Conservation (phyloP, 2,888 invertebrate species). For the Mermis nigrescens region DNA sequence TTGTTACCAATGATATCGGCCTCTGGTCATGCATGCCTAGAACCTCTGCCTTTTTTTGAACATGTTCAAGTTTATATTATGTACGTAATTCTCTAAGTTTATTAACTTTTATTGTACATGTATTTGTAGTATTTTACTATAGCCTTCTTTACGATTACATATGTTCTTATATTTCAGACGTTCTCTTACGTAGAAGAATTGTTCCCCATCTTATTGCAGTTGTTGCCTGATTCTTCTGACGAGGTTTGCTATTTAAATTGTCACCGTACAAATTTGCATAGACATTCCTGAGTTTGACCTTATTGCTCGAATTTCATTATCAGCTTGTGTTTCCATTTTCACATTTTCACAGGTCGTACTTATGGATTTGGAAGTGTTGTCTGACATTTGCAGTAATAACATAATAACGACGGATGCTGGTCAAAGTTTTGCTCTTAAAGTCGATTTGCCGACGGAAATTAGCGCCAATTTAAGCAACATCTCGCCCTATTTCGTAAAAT, state of each 20-base stretch:
- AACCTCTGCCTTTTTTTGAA: no score
- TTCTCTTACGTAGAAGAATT: constrained; percentile 40
- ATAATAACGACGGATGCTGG: neutral
- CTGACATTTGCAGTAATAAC: constrained; percentile 29
- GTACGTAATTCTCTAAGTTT: no score
- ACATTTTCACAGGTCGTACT: constrained; percentile 49
- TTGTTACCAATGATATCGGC: no score
- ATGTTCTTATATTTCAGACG: constrained; percentile 35
- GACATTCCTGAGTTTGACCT: no score
- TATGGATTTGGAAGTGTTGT: constrained; percentile 69
- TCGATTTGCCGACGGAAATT: neutral
- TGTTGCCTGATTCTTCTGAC: constrained; percentile 72
- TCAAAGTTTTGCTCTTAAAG: neutral
- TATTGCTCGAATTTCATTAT: no score
- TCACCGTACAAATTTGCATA: no score
- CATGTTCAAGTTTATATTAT: no score
- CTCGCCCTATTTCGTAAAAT: constrained; percentile 53
- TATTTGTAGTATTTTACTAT: no score
- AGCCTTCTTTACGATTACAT: no score
- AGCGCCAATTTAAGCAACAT: constrained; percentile 16
- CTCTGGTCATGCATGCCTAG: no score
- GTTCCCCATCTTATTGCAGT: constrained; percentile 52
- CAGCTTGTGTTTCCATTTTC: neutral
- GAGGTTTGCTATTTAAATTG: constrained; percentile 43
- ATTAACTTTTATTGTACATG: no score